Evolutionary conservation across 64 coral and sea anemone species (phyloP).

Genomic region (Anthopleura sola): DNA sequence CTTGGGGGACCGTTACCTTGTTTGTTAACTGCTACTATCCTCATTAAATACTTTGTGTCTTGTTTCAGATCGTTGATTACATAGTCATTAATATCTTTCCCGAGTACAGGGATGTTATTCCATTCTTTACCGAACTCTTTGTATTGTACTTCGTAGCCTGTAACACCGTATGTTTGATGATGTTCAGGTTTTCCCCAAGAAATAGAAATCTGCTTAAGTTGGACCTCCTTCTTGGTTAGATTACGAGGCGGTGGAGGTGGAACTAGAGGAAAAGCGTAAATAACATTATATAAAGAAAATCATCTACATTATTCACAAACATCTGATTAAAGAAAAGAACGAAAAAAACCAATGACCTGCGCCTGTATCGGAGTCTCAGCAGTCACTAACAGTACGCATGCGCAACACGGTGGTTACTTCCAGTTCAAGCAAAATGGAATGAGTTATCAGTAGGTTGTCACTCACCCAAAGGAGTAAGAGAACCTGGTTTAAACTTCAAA

Average conservation of each 20-base stretch:
- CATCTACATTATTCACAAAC: too few species aligned
- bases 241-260: conserved; percentile 56
- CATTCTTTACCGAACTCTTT: conserved; percentile 49
- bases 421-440: neutral
- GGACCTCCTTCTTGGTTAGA: conserved; percentile 14
- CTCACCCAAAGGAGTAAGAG: neutral
- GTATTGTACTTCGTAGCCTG: conserved; percentile 51
- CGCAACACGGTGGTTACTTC: too few species aligned
- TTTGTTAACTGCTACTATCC: conserved; percentile 57
- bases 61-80: conserved; percentile 46
- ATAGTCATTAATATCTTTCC: conserved; percentile 29
- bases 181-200: conserved; percentile 54
- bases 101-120: conserved; percentile 15
- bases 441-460: too few species aligned
- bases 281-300: neutral
- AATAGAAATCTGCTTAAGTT: conserved; percentile 33
- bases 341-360: too few species aligned
- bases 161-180: conserved; percentile 47
- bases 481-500: conserved; percentile 45
- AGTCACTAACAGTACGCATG: too few species aligned
- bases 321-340: too few species aligned
- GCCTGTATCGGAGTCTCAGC: too few species aligned
- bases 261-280: conserved; percentile 14
- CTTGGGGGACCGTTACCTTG: conserved; percentile 54
- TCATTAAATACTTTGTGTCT: conserved; percentile 35